Percentiles rank a stretch among this genome's conserved stretches.
Evolutionary conservation across 2,113 vertebrate species (phyloP).

Genomic region (Rallus limicola): DNA sequence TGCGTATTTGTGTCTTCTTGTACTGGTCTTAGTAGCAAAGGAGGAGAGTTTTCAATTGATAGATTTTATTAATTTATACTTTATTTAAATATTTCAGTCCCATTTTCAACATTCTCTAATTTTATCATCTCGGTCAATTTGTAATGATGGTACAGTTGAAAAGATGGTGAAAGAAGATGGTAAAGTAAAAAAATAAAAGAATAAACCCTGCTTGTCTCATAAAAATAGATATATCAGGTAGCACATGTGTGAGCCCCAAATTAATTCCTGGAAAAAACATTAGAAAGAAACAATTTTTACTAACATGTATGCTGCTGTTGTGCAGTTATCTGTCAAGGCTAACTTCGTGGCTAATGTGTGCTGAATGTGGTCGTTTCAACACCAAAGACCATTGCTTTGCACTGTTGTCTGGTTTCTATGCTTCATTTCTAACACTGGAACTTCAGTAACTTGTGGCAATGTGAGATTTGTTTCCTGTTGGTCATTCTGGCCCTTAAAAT

Average conservation of each 20-base stretch:
- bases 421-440: not conserved
- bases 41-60: not conserved
- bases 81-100: not conserved
- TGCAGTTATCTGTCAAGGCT: not conserved
- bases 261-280: not conserved
- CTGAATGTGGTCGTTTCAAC: not conserved
- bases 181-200: not conserved
- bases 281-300: slow-evolving; percentile 13
- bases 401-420: not conserved
- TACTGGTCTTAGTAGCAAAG: not conserved
- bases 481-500: not conserved
- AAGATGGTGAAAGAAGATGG: not conserved
- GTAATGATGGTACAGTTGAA: not conserved
- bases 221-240: not conserved
- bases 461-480: not conserved
- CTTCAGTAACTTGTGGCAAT: not conserved
- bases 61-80: not conserved
- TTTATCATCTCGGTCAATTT: not conserved
- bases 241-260: not conserved
- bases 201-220: not conserved
- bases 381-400: not conserved
- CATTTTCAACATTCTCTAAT: not conserved
- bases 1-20: not conserved
- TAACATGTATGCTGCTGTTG: not conserved
- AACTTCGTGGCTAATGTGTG: not conserved